phyloP scores from a whole-genome alignment of 35 echinoderm and acorn worm genomes.

The Apostichopus californicus region DNA sequence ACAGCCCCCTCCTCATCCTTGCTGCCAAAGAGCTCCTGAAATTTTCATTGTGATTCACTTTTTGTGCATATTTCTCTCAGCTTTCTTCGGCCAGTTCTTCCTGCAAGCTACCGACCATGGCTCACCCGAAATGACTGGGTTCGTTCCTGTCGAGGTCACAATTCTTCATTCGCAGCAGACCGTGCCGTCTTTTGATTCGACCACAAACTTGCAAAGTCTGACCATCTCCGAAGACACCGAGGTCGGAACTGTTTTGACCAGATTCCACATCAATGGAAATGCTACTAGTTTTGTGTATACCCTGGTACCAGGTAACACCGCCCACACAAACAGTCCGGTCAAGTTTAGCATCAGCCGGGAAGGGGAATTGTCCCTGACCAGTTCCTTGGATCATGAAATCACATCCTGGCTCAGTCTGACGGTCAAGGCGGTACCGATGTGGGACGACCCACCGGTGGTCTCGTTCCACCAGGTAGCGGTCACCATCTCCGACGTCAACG shows the following conservation, averaged over 20 bases:
- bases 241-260: slow-evolving; percentile 68
- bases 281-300: slow-evolving; percentile 60
- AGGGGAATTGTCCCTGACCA: slow-evolving; percentile 71
- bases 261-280: slow-evolving; percentile 55
- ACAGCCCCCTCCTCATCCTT: too few species aligned
- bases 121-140: slow-evolving; percentile 37
- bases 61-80: not conserved
- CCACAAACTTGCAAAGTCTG: slow-evolving; percentile 56
- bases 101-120: slow-evolving; percentile 78
- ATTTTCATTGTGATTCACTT: too few species aligned
- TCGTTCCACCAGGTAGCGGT: slow-evolving; percentile 74
- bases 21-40: too few species aligned
- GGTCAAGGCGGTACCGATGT: slow-evolving; percentile 66
- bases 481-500: slow-evolving; percentile 81
- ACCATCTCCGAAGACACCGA: slow-evolving; percentile 71
- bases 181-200: slow-evolving; percentile 69
- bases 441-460: slow-evolving; percentile 53
- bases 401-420: slow-evolving; percentile 83
- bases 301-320: slow-evolving; percentile 74
- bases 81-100: slow-evolving; percentile 78
- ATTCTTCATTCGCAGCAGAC: slow-evolving; percentile 50
- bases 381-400: slow-evolving; percentile 84
- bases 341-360: slow-evolving; percentile 82
- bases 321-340: slow-evolving; percentile 76
- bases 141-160: slow-evolving; percentile 76